A percentile compares a stretch with the other conserved stretches of the same genome.
phyloP scores from a whole-genome alignment of 2,113 vertebrate genomes.

The Sardina pilchardus region DNA sequence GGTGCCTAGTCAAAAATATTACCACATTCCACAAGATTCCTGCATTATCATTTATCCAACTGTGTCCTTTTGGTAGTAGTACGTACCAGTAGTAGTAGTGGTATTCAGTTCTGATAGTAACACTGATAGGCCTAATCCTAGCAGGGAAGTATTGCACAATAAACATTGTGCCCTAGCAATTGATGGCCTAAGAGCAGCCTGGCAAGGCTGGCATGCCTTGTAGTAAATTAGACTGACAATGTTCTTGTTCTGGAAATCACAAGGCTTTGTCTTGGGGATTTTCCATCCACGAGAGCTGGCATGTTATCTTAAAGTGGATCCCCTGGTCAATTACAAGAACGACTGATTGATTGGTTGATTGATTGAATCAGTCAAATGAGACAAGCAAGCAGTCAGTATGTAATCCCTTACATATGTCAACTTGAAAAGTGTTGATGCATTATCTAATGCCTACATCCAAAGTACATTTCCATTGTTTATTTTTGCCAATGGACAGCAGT shows the following conservation, averaged over 20 bases:
- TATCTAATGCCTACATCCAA: too few species aligned
- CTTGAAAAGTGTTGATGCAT: not conserved
- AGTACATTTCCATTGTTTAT: too few species aligned
- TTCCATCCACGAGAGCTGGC: not conserved
- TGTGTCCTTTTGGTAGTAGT: too few species aligned
- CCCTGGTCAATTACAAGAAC: not conserved
- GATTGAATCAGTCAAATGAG: not conserved
- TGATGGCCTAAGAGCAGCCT: not conserved
- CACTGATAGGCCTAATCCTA: too few species aligned
- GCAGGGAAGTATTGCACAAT: too few species aligned
- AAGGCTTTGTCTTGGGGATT: not conserved
- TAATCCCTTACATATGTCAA: not conserved
- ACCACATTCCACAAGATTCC: not conserved
- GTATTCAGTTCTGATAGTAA: too few species aligned
- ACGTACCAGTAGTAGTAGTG: too few species aligned
- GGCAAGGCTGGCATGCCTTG: not conserved
- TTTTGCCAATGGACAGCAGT: too few species aligned
- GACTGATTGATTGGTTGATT: not conserved
- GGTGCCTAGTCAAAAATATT: not conserved
- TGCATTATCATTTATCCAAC: not conserved
- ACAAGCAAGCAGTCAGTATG: not conserved
- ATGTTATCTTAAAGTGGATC: not conserved
- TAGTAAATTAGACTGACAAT: not conserved
- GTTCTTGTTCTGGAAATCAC: not conserved
- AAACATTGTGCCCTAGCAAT: too few species aligned